Base-by-base conservation (phyloP, 2,888 invertebrate species). In the Folsomia candida region DNA sequence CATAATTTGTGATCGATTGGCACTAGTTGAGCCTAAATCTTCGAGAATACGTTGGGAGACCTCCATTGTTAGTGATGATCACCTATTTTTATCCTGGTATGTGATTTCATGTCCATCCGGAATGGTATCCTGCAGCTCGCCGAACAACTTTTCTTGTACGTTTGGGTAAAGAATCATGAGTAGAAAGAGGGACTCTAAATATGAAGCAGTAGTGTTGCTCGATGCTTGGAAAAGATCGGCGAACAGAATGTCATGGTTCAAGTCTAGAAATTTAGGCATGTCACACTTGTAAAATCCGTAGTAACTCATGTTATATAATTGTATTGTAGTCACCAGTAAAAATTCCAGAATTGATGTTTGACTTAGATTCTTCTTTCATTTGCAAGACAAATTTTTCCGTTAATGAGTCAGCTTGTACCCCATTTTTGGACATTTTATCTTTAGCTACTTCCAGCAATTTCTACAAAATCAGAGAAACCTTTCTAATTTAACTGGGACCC, bases 111-210 rank as follows among this genome's bases (percentile, higher is more conserved):
- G 20, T 18, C 24, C 57, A 57, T 6, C 4, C 4, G 57, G 57
- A 24, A 57, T 57, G 4, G 20, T 57, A 9, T 24, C 24, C n/a
- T 57, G 22, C 4, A 60, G 11, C 28, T 60, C 60, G 3, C 26
- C 4, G 18, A 11, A 27, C 6, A 60, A 3, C 22, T 60, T 60
- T 27, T 60, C 60, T n/a, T 60, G 60, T 4, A 60, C 60, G n/a
- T 60, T 25, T 25, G 60, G 60, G n/a, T 60, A 60, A 25, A 60
- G 60, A n/a, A 60, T 25, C 60, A 60, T 60, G n/a, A 22, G 24
- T 6, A 60, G 60, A 27, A 60, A 11, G 18, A 27, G 2, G 4
- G 25, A 9, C 18, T 60, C 60, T 11, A 60, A 27, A 24, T 26
- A 25, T 3, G 25, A 26, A 22, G 24, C 26, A 3, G 26, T 18